Conservation (phyloP, 92 coral and sea anemone genomes). For the Phenganax marumi region DNA sequence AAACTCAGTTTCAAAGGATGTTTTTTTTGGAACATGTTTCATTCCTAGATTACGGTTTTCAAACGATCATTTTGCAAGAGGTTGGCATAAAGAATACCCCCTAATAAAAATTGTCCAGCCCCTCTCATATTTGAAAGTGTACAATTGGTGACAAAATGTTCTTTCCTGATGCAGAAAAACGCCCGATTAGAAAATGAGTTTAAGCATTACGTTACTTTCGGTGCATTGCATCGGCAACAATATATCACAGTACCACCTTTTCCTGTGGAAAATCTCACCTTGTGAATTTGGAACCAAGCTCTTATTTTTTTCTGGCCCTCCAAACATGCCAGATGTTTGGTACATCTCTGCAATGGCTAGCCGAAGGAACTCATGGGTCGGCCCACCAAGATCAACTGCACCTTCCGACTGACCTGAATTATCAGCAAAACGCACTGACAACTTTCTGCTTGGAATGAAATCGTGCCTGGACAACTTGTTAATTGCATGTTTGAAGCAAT, state of each 20-base stretch:
- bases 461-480: not conserved
- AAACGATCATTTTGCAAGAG: no score
- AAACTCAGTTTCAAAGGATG: no score
- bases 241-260: no score
- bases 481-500: not conserved
- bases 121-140: no score
- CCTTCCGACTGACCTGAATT: not conserved
- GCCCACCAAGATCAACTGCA: not conserved
- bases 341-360: conserved; percentile 1
- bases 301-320: not conserved
- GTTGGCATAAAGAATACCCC: no score
- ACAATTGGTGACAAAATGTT: not conserved
- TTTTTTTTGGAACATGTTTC: no score
- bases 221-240: not conserved
- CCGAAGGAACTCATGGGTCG: conserved; percentile 4
- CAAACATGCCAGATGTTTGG: not conserved
- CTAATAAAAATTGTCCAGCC: no score
- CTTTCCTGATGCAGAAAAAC: not conserved
- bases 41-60: no score
- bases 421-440: not conserved
- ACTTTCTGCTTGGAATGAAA: not conserved
- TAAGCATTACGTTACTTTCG: not conserved
- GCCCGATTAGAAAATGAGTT: not conserved
- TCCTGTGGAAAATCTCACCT: no score
- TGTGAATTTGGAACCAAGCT: not conserved